Evolutionary conservation across 2,113 vertebrate species (phyloP).

Genomic region (Hippocampus mohnikei): DNA sequence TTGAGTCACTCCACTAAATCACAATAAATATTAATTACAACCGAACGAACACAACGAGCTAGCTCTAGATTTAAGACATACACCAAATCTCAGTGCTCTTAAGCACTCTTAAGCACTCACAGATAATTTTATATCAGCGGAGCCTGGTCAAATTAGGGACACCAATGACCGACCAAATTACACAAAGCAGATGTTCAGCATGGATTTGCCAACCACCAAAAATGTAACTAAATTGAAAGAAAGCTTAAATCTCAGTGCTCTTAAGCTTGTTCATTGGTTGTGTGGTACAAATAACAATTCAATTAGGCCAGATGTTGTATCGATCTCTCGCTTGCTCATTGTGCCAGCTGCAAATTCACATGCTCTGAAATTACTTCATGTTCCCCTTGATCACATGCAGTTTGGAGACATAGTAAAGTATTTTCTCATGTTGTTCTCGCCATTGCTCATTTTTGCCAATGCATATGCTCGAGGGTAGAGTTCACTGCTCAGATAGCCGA

Average conservation of each 20-base stretch:
- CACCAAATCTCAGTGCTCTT: not conserved
- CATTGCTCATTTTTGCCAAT: conserved; percentile 27
- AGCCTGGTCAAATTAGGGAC: conserved; percentile 29
- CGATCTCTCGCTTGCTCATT: conserved; percentile 3
- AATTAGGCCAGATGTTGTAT: not conserved
- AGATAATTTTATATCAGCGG: not conserved
- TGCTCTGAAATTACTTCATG: conserved; percentile 6
- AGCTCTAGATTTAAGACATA: not conserved
- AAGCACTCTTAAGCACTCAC: too few relatives aligned
- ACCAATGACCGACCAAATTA: conserved; percentile 16
- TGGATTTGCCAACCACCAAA: too few relatives aligned
- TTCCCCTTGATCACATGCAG: conserved; percentile 3
- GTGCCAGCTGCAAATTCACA: conserved; percentile 3
- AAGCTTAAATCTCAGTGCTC: too few relatives aligned
- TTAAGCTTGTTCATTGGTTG: not conserved
- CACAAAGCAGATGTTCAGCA: conserved; percentile 36
- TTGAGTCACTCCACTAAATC: not conserved
- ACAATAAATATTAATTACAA: not conserved
- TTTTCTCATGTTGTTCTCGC: conserved; percentile 15
- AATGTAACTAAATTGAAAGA: too few relatives aligned
- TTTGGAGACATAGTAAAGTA: conserved; percentile 12
- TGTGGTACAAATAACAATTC: not conserved
- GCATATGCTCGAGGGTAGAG: conserved; percentile 32
- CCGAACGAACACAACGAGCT: not conserved
- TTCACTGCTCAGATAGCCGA: conserved; percentile 26